Evolutionary conservation across 2,888 invertebrate species (phyloP).

Genomic region (Hirtodrosophila trivittata): DNA sequence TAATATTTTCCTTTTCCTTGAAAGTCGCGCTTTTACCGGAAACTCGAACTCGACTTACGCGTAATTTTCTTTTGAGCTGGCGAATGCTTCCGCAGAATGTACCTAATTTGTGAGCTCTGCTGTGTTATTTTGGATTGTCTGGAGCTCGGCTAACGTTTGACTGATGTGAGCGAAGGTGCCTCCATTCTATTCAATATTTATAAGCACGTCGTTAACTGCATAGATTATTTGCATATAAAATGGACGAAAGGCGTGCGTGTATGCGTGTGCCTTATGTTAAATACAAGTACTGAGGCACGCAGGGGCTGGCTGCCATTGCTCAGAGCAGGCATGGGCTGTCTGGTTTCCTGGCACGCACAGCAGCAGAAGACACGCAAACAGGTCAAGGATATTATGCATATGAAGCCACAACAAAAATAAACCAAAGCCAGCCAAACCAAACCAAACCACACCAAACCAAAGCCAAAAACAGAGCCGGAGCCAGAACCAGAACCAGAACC

Average conservation of each 20-base stretch:
- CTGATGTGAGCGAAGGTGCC: slow-evolving; percentile 25
- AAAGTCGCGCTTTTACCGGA: background rate
- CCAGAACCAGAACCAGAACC: slow-evolving; percentile 11
- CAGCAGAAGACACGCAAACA: slow-evolving; percentile 66
- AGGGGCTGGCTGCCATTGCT: slow-evolving; percentile 1
- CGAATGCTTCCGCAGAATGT: background rate
- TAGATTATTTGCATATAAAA: slow-evolving; percentile 71
- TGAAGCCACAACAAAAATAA: slow-evolving; percentile 50
- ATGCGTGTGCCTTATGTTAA: slow-evolving; percentile 43
- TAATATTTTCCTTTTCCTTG: slow-evolving; percentile 18
- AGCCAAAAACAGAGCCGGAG: background rate
- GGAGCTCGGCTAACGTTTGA: slow-evolving; percentile 4
- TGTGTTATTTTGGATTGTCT: background rate
- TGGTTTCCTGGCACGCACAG: slow-evolving; percentile 60
- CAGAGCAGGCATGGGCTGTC: slow-evolving; percentile 22
- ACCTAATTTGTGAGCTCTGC: background rate
- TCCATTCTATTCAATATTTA: slow-evolving; percentile 55
- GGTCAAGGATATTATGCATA: slow-evolving; percentile 76
- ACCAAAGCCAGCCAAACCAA: slow-evolving; percentile 2
- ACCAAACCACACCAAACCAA: slow-evolving; percentile 10
- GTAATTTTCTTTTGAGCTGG: slow-evolving; percentile 13
- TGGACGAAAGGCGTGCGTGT: slow-evolving; percentile 29
- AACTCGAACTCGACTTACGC: background rate
- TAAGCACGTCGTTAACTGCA: slow-evolving; percentile 63
- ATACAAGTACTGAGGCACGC: slow-evolving; percentile 30